Evolutionary conservation across 2,888 invertebrate genomes (phyloP).

Genomic region (Loripinus fragilis): DNA sequence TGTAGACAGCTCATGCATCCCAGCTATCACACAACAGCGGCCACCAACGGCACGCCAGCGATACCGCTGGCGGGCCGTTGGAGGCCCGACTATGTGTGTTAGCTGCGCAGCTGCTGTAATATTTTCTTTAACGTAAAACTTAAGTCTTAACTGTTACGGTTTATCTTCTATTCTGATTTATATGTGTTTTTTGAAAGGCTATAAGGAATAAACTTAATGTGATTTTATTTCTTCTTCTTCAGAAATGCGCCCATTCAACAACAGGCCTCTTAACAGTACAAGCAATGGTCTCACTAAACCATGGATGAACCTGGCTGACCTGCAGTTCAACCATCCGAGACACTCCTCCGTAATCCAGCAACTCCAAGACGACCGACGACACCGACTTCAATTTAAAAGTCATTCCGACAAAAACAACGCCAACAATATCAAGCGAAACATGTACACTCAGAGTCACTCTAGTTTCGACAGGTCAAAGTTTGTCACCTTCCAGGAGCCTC

Average conservation of each 20-base stretch:
- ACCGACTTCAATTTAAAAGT: constrained; percentile 49
- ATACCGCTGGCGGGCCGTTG: too few species aligned
- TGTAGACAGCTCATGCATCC: too few species aligned
- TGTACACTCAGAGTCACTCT: constrained; percentile 42
- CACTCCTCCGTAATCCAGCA: constrained; percentile 50
- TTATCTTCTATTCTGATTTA: too few species aligned
- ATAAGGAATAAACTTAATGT: too few species aligned
- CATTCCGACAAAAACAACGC: constrained; percentile 31
- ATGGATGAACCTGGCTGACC: constrained; percentile 58
- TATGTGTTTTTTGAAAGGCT: too few species aligned
- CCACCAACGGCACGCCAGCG: too few species aligned
- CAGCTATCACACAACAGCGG: too few species aligned
- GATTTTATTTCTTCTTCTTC: neutral
- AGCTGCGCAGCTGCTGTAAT: too few species aligned
- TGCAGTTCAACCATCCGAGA: constrained; percentile 32
- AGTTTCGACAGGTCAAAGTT: constrained; percentile 39
- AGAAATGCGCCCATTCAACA: constrained; percentile 36
- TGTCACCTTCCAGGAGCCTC: constrained; percentile 38
- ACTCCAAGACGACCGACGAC: constrained; percentile 46
- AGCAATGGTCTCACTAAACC: constrained; percentile 33
- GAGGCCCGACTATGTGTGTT: too few species aligned
- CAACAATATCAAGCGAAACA: constrained; percentile 30
- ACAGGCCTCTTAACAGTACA: constrained; percentile 46
- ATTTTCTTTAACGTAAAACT: too few species aligned
- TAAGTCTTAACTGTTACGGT: too few species aligned